phyloP scores from a whole-genome alignment of 2,888 invertebrate species.

The Monochamus alternatus region DNA sequence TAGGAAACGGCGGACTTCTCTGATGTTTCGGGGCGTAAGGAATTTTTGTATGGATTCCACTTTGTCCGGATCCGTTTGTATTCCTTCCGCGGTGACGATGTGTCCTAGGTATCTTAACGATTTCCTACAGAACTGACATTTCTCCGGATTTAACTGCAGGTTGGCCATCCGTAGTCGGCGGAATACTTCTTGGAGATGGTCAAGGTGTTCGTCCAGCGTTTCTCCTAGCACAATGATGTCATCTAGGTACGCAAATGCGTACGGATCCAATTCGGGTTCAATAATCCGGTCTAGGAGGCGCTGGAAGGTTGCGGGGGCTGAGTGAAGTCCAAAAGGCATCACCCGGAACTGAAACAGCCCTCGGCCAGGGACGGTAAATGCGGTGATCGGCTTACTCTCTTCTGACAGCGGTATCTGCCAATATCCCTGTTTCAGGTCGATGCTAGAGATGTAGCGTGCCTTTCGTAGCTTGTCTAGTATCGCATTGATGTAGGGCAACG shows the following conservation, averaged over 20 bases:
- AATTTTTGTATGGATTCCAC: neutral
- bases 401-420: neutral
- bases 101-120: neutral
- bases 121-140: neutral
- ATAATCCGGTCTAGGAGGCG: neutral
- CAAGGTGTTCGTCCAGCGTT: neutral
- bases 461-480: constrained; percentile 54
- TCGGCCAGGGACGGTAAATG: neutral
- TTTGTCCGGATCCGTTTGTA: neutral
- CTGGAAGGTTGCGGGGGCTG: neutral
- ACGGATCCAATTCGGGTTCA: neutral
- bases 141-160: neutral
- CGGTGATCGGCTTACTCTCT: neutral
- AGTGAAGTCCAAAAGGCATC: neutral
- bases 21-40: too few relatives aligned
- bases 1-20: too few relatives aligned
- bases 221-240: neutral
- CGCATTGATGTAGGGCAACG: constrained; percentile 55
- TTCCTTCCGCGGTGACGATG: neutral
- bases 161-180: neutral
- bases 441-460: constrained; percentile 50
- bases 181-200: neutral
- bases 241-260: neutral
- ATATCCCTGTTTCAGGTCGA: neutral
- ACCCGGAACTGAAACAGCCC: neutral